Evolutionary conservation across 2,888 invertebrate genomes (phyloP).

Genomic region (Lasiommata megera): DNA sequence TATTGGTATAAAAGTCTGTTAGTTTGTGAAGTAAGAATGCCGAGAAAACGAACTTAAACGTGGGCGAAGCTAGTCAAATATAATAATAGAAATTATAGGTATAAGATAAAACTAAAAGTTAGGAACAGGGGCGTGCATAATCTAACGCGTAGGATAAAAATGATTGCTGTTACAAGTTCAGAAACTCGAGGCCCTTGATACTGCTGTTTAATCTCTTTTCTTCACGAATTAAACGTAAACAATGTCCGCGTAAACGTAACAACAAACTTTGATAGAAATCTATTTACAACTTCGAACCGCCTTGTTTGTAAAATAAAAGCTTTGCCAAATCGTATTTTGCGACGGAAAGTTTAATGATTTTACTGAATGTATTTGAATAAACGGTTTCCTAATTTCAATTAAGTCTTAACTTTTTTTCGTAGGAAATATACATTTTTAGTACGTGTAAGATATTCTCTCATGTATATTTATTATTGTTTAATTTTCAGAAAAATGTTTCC

Average conservation of each 20-base stretch:
- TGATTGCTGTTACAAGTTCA: constrained; percentile 24
- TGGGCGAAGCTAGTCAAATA: neutral
- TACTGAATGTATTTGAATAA: no score
- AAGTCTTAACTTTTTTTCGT: no score
- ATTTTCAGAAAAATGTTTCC: no score
- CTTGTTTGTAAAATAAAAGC: constrained; percentile 9
- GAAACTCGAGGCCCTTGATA: constrained; percentile 24
- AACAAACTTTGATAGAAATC: constrained; percentile 31
- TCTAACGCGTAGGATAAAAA: constrained; percentile 24
- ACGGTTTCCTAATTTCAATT: no score
- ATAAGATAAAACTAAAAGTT: neutral
- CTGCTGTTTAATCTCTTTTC: constrained; percentile 29
- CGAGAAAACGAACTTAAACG: no score
- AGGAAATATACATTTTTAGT: no score
- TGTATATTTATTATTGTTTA: no score
- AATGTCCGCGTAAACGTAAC: constrained; percentile 28
- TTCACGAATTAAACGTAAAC: constrained; percentile 32
- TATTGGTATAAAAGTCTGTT: no score
- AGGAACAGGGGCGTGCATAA: constrained; percentile 19
- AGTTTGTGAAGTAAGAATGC: no score
- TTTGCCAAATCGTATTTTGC: constrained; percentile 3
- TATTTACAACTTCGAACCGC: constrained; percentile 19
- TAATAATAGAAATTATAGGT: neutral
- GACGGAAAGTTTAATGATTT: constrained; percentile 1
- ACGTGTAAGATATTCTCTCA: no score